phyloP scores from a whole-genome alignment of 2,797 vertebrate genomes.

The Xenopus petersii region DNA sequence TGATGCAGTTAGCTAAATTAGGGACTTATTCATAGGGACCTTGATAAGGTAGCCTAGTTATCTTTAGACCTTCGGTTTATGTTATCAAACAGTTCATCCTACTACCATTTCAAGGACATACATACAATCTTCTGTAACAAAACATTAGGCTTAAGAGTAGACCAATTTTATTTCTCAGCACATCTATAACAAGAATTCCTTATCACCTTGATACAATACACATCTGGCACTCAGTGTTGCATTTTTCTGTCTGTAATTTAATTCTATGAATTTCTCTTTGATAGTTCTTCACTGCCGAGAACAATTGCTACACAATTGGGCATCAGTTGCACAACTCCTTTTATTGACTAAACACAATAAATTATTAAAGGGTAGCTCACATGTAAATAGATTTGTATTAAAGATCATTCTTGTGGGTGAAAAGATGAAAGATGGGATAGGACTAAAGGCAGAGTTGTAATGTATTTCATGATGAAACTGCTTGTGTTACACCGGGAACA shows the following conservation, averaged over 20 bases:
- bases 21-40: not conserved
- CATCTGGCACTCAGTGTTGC: not conserved
- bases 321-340: too few species aligned
- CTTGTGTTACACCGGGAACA: constrained; percentile 4
- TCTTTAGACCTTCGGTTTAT: constrained; percentile 6
- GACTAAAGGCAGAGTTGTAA: too few species aligned
- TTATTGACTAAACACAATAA: too few species aligned
- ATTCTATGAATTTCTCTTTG: constrained; percentile 23
- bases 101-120: not conserved
- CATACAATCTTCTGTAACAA: constrained; percentile 15
- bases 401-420: too few species aligned
- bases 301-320: not conserved
- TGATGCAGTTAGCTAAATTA: not conserved
- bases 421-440: too few species aligned
- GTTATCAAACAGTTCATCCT: constrained; percentile 19
- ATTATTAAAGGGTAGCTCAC: too few species aligned
- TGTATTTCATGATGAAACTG: constrained; percentile 1
- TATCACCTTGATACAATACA: constrained; percentile 5
- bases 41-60: not conserved
- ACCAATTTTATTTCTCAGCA: constrained; percentile 13
- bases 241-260: constrained; percentile 12
- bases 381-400: too few species aligned
- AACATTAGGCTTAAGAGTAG: constrained; percentile 12
- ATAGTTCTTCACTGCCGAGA: constrained; percentile 38
- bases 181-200: constrained; percentile 10